Evolutionary conservation across 1,140 invertebrate species (phyloP), one percentile per base, ranked within the genome.

Genomic region (Caerostris darwini): DNA sequence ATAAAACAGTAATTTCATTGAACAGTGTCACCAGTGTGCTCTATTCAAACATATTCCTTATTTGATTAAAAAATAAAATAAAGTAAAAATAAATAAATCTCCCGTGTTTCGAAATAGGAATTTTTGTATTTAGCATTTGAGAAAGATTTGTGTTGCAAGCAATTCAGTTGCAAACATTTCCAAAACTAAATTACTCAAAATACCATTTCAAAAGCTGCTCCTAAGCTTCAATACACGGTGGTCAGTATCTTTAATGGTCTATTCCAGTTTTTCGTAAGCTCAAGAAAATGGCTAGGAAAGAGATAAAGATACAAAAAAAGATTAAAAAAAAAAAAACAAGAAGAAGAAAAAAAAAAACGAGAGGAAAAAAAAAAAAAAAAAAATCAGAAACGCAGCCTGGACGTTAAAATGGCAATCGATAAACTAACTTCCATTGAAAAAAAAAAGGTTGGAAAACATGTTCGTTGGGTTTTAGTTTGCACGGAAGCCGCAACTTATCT

Each of bases 371-470:
- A 56, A 88, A 14, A 64, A 5, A 88, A 56, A 88, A 7, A 56
- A 88, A 14, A 6, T 64, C 58, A 61, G 64, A 91, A 82, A 56
- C 53, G 50, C 64, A 71, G 87, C 17, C 57, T 59, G 17, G 50
- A 91, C 90, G 71, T 91, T 91, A 82, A 91, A 91, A 91, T 82
- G 71, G 90, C 71, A 91, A 91, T 91, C 90, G 90, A 91, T 91
- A 82, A 91, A 91, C 71, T 91, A 91, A 82, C 71, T 91, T 91
- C 69, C 90, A 50, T 56, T 71, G 90, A 71, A 67, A 69, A 50
- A 64, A 91, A 91, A 91, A 91, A 91, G 10, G 64, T 19, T 56
- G 17, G 56, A 90, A 91, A 82, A 91, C 57, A 88, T 14, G 19
- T 82, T 59, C 77, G 56, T 57, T 53, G 69, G 57, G 69, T 82